These are phyloP conservation scores for Poliocrania exsul DNA, from an alignment of 2,797 vertebrate species.

Conservation along the genomic window DNA sequence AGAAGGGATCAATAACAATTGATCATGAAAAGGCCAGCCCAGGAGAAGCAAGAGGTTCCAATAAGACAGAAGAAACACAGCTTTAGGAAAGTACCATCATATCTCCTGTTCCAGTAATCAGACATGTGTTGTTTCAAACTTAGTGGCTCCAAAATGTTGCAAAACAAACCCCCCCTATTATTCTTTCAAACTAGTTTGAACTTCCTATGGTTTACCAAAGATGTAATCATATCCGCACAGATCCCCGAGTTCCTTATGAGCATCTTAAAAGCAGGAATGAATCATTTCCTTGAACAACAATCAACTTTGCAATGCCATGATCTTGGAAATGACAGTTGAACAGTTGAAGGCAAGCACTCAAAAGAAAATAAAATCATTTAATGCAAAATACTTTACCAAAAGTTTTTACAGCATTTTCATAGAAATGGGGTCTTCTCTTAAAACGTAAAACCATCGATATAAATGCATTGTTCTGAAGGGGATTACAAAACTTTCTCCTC, in stretches of 20 bases:
- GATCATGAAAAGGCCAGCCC: neutral
- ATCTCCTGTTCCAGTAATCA: neutral
- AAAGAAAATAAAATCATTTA: slow-evolving; percentile 59
- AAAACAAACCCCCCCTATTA: neutral
- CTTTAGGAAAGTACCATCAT: neutral
- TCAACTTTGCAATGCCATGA: neutral
- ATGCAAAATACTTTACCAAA: slow-evolving; percentile 55
- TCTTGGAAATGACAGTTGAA: neutral
- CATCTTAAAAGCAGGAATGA: slow-evolving; percentile 27
- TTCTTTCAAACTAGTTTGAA: slow-evolving; percentile 11
- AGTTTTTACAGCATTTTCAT: slow-evolving; percentile 33
- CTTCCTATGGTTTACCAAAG: slow-evolving; percentile 56
- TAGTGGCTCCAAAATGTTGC: neutral
- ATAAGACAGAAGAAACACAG: neutral
- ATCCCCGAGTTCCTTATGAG: neutral
- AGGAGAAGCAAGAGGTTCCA: neutral
- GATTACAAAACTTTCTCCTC: slow-evolving; percentile 34
- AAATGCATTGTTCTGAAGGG: slow-evolving; percentile 14
- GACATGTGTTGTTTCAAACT: neutral
- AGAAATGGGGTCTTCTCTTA: slow-evolving; percentile 10
- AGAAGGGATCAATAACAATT: neutral
- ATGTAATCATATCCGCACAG: slow-evolving; percentile 26
- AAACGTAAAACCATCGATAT: neutral
- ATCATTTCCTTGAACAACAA: slow-evolving; percentile 51
- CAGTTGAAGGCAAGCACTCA: neutral